Base-by-base conservation (phyloP, 2,888 invertebrate genomes). In the Euspilapteryx auroguttella region DNA sequence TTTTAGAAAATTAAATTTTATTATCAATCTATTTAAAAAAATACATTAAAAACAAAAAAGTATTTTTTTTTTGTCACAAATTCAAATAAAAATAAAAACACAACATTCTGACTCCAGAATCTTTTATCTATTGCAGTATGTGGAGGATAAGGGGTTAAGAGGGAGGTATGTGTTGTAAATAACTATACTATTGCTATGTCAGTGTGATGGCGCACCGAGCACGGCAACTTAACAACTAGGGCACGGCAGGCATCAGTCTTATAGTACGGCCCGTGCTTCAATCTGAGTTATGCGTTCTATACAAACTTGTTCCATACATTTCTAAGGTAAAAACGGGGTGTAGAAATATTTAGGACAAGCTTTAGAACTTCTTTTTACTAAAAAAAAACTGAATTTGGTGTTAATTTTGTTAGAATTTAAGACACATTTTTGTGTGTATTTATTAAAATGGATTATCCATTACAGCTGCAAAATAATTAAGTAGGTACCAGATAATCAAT, bases 41-140 rank as follows among this genome's bases (percentile, higher is more conserved):
- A n/a, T n/a, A n/a, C n/a, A n/a, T n/a, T n/a, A n/a, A n/a, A n/a
- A n/a, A n/a, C n/a, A n/a, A n/a, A n/a, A n/a, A n/a, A n/a, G n/a
- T n/a, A n/a, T n/a, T n/a, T n/a, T n/a, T n/a, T n/a, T n/a, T n/a
- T n/a, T n/a, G n/a, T n/a, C n/a, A n/a, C n/a, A n/a, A n/a, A n/a
- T n/a, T n/a, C n/a, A n/a, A n/a, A n/a, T n/a, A n/a, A n/a, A n/a
- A n/a, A n/a, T n/a, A n/a, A n/a, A n/a, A n/a, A n/a, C n/a, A n/a
- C n/a, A n/a, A n/a, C n/a, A n/a, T n/a, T 68, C 46, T 66, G 47
- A 28, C 35, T 13, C 30, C 27, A 1, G 35, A 45, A 34, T 32
- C 58, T n/a, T 45, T 47, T 42, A 38, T 55, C 73, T 73, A 73
- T 73, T 73, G 73, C 68, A 73, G 39, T 53, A 52, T 66, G 37